Conservation (phyloP, 2,797 vertebrate species). For the Manis javanica region DNA sequence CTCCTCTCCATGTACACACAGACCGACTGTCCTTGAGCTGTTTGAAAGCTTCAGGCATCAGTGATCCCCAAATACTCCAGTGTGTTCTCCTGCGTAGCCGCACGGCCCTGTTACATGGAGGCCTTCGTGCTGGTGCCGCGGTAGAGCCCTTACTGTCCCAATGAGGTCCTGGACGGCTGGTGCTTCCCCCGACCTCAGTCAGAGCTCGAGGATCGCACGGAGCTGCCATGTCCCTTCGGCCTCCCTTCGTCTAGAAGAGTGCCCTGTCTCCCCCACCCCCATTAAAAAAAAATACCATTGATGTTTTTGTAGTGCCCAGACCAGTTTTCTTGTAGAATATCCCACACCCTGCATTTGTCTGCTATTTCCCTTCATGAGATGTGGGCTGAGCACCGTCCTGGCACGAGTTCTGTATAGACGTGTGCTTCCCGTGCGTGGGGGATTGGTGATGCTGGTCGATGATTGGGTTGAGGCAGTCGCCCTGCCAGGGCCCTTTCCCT, state of each 20-base stretch:
- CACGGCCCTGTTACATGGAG: fast-evolving
- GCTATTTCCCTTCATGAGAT: fast-evolving
- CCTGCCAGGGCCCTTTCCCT: background rate
- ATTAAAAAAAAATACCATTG: fast-evolving
- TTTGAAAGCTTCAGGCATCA: background rate
- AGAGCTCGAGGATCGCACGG: fast-evolving
- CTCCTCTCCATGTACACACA: fast-evolving
- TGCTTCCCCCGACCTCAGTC: no score
- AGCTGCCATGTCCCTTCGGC: fast-evolving
- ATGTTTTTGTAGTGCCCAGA: background rate
- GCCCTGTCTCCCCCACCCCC: fast-evolving
- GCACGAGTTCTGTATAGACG: fast-evolving
- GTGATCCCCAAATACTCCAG: fast-evolving
- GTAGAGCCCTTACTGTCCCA: no score
- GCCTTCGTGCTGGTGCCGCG: fast-evolving
- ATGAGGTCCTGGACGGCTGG: background rate
- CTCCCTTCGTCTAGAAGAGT: background rate
- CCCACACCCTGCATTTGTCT: background rate
- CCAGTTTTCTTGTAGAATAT: background rate
- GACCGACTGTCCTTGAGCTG: background rate
- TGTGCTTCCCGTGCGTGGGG: fast-evolving
- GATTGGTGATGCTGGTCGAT: no score
- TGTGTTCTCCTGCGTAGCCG: fast-evolving
- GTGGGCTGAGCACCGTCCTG: background rate
- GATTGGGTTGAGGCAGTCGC: background rate